Base-by-base conservation (phyloP, 2,797 vertebrate species). In the Chaunax sp. region DNA sequence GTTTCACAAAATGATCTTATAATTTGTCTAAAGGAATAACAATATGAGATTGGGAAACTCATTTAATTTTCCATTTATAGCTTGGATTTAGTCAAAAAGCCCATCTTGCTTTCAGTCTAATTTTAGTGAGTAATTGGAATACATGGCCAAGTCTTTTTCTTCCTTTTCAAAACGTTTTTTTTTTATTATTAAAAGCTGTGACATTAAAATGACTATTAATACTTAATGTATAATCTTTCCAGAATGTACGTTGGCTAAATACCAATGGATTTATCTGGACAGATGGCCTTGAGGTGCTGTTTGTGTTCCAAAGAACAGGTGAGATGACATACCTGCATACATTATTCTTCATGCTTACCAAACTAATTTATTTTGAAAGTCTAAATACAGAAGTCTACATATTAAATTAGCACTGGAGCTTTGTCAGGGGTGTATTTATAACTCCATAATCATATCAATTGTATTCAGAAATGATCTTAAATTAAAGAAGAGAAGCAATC, bases 301-400 rank as follows among this genome's bases (percentile, higher is more conserved):
- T 97, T 54, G 94, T 96, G 61, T 92, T 96, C 83, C 97, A 98
- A 73, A 92, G 97, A 87, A 83, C 95, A 38, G 96, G 97, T 98
- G 89, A 96, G 93, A 80, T 22, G 25, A 44, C 18, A 10, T 44
- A 14, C 55, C 44, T 37, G 35, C 2, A 41, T 56, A 19, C 13
- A 1, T 28, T 50, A 1, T 58, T 16, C 58, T 40, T 13, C 19
- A 44, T 16, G 23, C 6, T 20, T 19, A 22, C 5, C 11, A 20
- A 25, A 57, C 46, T 7, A 3, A 33, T 46, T 60, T 12, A 22
- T 43, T 56, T 38, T 47, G 1, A 54, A 53, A n/a, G 16, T 70
- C 9, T 19, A 28, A 51, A 40, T 20, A 38, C 14, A 22, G 2
- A 41, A 33, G 13, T 2, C 22, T 3, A 9, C 13, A 22, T 59